Conservation (phyloP, 1,140 invertebrate genomes). For the Neodiprion virginianus region DNA sequence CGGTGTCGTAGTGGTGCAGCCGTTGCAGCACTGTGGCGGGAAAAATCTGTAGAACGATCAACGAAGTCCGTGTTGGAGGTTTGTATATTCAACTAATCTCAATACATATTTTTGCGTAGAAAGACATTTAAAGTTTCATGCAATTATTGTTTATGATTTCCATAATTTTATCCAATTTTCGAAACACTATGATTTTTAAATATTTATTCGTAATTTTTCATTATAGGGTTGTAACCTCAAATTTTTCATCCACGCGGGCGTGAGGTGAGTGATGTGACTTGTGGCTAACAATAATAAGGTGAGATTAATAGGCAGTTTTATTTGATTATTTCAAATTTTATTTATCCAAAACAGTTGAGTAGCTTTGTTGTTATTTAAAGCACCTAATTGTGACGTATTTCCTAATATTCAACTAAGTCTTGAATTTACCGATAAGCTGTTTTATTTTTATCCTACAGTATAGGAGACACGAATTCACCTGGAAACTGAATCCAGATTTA, state of each 20-base stretch:
- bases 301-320: not conserved
- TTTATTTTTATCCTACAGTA: not conserved
- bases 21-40: not conserved
- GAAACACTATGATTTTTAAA: not conserved
- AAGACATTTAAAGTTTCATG: not conserved
- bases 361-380: not conserved
- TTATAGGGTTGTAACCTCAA: not conserved
- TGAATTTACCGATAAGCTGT: constrained; percentile 1
- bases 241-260: not conserved
- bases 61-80: not conserved
- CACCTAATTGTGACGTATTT: not conserved
- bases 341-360: not conserved
- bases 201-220: not conserved
- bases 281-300: not conserved
- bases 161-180: not conserved
- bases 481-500: not conserved
- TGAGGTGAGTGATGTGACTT: not conserved
- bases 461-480: not conserved
- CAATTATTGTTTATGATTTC: not conserved
- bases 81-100: not conserved
- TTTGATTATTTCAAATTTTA: not conserved
- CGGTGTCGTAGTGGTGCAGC: not conserved
- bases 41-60: not conserved
- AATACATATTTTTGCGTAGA: not conserved
- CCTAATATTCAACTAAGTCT: not conserved